A percentile compares a stretch with the other conserved stretches of the same genome.
These are phyloP conservation scores for Anarrhichthys ocellatus DNA, from an alignment of 2,113 vertebrate species.

Conservation along the genomic window DNA sequence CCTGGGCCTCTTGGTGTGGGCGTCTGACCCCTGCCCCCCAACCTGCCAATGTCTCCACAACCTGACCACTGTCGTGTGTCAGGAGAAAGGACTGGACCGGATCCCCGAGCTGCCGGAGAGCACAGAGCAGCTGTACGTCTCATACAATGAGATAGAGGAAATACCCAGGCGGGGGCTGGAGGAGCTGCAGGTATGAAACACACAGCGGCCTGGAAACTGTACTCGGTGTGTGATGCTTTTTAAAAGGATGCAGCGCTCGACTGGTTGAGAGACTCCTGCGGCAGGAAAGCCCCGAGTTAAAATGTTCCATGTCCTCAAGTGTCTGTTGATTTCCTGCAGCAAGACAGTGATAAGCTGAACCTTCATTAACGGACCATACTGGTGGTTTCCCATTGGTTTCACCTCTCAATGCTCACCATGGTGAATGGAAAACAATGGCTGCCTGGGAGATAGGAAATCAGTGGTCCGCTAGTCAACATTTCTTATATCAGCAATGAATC, in stretches of 20 bases:
- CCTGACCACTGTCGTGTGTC: conserved; percentile 46
- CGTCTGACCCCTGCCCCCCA: conserved; percentile 47
- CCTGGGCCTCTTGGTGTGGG: conserved; percentile 11
- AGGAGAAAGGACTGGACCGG: conserved; percentile 40
- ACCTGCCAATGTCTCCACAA: conserved; percentile 60
- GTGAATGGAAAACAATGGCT: not conserved
- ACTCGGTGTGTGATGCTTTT: not conserved
- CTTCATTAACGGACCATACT: not conserved
- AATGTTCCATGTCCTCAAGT: not conserved
- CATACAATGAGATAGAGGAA: conserved; percentile 67
- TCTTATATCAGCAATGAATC: not conserved
- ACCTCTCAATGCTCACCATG: not conserved
- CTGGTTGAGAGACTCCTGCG: not conserved
- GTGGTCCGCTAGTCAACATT: not conserved
- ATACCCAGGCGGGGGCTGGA: conserved; percentile 65
- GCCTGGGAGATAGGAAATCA: not conserved
- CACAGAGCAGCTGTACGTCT: conserved; percentile 59
- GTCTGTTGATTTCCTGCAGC: not conserved
- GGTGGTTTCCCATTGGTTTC: not conserved
- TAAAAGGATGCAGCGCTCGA: not conserved
- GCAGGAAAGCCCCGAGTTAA: not conserved
- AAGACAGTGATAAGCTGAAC: not conserved
- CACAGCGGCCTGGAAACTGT: not conserved
- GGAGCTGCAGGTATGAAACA: conserved; percentile 59
- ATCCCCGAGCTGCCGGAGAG: conserved; percentile 61